Percentiles rank a stretch among this genome's conserved stretches.
Conservation (phyloP, 2,113 vertebrate genomes). For the Pachyramphus minor region DNA sequence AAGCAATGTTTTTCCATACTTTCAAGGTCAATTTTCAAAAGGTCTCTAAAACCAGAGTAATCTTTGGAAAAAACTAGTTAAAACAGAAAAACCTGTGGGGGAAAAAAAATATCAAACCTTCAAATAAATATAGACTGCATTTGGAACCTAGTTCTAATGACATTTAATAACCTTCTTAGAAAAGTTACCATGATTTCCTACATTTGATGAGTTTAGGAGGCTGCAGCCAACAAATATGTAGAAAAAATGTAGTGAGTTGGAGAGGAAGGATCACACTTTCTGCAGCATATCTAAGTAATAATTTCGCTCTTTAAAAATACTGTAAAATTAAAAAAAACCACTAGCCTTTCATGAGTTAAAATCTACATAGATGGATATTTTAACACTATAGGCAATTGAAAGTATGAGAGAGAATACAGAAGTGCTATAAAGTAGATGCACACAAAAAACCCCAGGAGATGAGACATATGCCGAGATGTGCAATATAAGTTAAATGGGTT, state of each 20-base stretch:
- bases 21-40: background rate
- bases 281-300: background rate
- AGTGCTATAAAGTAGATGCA: background rate
- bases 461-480: background rate
- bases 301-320: background rate
- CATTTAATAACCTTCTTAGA: background rate
- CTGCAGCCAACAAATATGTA: background rate
- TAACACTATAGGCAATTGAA: background rate
- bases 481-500: background rate
- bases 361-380: background rate
- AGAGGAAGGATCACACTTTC: background rate
- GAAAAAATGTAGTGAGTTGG: background rate
- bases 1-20: background rate
- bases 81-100: fast-evolving
- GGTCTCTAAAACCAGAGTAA: background rate
- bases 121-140: background rate
- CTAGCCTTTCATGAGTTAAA: background rate
- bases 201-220: background rate
- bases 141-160: background rate
- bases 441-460: fast-evolving
- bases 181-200: background rate
- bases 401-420: background rate
- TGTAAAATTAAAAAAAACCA: background rate
- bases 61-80: background rate
- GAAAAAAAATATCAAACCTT: background rate